Evolutionary conservation across 2,888 invertebrate genomes (phyloP).

Genomic region (Gari tellinella): DNA sequence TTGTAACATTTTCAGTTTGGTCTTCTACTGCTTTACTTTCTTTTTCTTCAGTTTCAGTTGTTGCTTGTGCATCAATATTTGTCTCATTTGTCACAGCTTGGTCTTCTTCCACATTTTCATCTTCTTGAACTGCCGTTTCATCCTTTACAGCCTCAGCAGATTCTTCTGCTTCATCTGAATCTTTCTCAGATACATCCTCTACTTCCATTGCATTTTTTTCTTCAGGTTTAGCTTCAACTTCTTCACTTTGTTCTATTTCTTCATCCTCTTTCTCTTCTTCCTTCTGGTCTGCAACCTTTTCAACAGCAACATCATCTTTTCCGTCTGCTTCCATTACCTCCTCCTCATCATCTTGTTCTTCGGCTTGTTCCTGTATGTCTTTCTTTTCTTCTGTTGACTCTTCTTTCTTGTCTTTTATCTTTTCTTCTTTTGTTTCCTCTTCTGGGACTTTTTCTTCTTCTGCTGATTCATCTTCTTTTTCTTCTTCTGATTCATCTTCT

Average conservation of each 20-base stretch:
- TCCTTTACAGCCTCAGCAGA: background rate
- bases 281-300: background rate
- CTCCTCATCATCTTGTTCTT: background rate
- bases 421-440: background rate
- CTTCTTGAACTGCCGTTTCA: slow-evolving; percentile 8
- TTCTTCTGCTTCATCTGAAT: slow-evolving; percentile 22
- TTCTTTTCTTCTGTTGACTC: background rate
- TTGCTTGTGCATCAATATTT: slow-evolving; percentile 8
- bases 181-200: slow-evolving; percentile 6
- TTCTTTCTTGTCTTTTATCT: background rate
- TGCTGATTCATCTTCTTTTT: background rate
- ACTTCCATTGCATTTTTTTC: slow-evolving; percentile 6
- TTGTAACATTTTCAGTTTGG: background rate
- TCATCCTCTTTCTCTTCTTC: slow-evolving; percentile 2
- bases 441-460: background rate
- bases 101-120: slow-evolving; percentile 28
- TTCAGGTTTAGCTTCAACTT: slow-evolving; percentile 9
- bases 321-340: background rate
- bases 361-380: background rate
- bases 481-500: slow-evolving; percentile 6
- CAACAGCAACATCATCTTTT: background rate
- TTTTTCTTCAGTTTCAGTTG: background rate
- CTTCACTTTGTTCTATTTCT: slow-evolving; percentile 4
- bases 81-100: slow-evolving; percentile 16
- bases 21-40: slow-evolving; percentile 7